Evolutionary conservation across 2,888 invertebrate genomes (phyloP).

Genomic region (Nymphalis urticae): DNA sequence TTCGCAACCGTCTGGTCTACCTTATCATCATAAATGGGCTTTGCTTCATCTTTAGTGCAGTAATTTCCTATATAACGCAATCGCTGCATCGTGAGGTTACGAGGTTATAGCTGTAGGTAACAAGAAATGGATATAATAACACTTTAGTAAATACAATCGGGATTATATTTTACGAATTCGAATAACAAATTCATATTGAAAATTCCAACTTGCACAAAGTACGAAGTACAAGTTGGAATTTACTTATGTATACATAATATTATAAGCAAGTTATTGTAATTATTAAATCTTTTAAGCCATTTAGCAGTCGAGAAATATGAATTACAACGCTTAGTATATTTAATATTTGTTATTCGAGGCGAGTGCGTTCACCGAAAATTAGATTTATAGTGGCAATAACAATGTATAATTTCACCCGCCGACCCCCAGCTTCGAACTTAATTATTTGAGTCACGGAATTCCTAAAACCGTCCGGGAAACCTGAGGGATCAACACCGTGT

Average conservation of each 20-base stretch:
- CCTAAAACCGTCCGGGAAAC: constrained; percentile 72
- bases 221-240: no score
- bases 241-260: background rate
- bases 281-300: background rate
- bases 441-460: constrained; percentile 81
- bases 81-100: constrained; percentile 1
- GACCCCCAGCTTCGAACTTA: constrained; percentile 72
- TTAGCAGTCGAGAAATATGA: constrained; percentile 40
- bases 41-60: constrained; percentile 13
- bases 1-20: constrained; percentile 63
- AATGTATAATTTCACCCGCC: constrained; percentile 75
- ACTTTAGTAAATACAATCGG: background rate
- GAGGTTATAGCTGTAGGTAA: background rate
- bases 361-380: constrained; percentile 70
- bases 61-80: constrained; percentile 8
- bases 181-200: background rate
- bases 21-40: constrained; percentile 25
- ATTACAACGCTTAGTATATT: constrained; percentile 20
- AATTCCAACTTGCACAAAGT: background rate
- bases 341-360: constrained; percentile 63
- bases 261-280: background rate
- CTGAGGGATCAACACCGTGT: constrained; percentile 72
- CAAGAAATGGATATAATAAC: background rate
- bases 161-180: background rate
- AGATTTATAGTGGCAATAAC: constrained; percentile 77